Base-by-base conservation (phyloP, 2,888 invertebrate genomes). In the Lepidonotus clava region DNA sequence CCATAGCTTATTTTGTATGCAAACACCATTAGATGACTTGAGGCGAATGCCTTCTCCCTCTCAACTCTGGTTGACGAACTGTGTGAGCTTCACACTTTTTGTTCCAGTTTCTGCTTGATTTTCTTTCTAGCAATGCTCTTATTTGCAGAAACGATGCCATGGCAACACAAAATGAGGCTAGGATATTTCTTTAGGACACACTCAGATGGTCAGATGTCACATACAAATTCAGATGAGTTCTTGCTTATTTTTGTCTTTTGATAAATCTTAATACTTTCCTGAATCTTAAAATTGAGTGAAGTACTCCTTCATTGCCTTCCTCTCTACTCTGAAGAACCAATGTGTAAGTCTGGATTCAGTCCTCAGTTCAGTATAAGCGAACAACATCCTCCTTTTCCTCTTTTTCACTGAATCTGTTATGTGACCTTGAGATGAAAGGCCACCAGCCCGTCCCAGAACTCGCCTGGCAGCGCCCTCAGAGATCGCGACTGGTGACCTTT, bases 91-190 rank as follows among this genome's bases (percentile, higher is more conserved):
- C 80, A 80, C 80, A 80, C 80, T n/a, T 41, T 21, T 32, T 28
- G 41, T 80, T 41, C 32, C 41, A 4, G 8, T 76, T 51, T 46
- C 51, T 77, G 46, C n/a, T n/a, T n/a, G n/a, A n/a, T n/a, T n/a
- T n/a, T n/a, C n/a, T 80, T 80, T 28, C 80, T 80, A 24, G 80
- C 46, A 28, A 40, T 80, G 41, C 24, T 24, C 28, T 80, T 77
- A 34, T 80, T 66, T 80, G 80, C 80, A 41, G 46, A 80, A 80
- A 41, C 38, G 53, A 67, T 84, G 84, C n/a, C 66, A 67, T 66
- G 56, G 84, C 84, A 84, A 66, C 66, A 84, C 84, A 84, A 84
- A 84, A 84, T 56, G 40, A 84, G 67, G 84, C 84, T 84, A 61
- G 66, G 84, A 66, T 84, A 84, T 36, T 84, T n/a, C n/a, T n/a